Evolutionary conservation across 2,113 vertebrate genomes (phyloP).

Genomic region (Larimichthys crocea): DNA sequence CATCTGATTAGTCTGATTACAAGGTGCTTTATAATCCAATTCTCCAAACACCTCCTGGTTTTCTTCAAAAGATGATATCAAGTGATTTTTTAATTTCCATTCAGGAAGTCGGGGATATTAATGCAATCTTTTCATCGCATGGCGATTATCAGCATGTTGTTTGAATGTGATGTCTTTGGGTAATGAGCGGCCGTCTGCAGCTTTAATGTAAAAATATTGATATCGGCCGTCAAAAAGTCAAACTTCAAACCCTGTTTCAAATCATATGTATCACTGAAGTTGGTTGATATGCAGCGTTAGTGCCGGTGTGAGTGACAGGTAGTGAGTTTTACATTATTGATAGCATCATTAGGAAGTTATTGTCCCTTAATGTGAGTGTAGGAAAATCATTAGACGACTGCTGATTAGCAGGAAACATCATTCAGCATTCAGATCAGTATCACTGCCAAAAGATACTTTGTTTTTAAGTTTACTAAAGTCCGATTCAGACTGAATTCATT

Average conservation of each 20-base stretch:
- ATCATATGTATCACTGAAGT: neutral
- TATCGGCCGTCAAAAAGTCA: neutral
- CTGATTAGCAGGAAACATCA: too few relatives aligned
- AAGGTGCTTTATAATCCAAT: conserved; percentile 56
- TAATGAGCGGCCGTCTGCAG: conserved; percentile 20
- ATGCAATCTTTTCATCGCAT: conserved; percentile 34
- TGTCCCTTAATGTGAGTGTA: neutral
- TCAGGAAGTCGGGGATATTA: conserved; percentile 47
- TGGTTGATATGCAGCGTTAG: neutral
- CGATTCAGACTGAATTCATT: neutral
- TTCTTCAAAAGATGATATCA: conserved; percentile 44
- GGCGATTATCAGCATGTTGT: conserved; percentile 40
- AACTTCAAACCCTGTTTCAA: neutral
- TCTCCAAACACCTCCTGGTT: conserved; percentile 53
- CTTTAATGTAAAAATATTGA: neutral
- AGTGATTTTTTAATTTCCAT: conserved; percentile 56
- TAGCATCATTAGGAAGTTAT: neutral
- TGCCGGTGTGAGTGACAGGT: neutral
- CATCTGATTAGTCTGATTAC: conserved; percentile 54
- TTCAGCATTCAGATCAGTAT: too few relatives aligned
- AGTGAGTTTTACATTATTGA: neutral
- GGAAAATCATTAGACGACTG: neutral
- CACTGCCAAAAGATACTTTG: too few relatives aligned
- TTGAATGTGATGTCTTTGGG: conserved; percentile 31
- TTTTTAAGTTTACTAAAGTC: too few relatives aligned